These are phyloP conservation scores for Tricholaema leucomelas DNA, from an alignment of 2,113 vertebrate genomes.

Conservation along the genomic window DNA sequence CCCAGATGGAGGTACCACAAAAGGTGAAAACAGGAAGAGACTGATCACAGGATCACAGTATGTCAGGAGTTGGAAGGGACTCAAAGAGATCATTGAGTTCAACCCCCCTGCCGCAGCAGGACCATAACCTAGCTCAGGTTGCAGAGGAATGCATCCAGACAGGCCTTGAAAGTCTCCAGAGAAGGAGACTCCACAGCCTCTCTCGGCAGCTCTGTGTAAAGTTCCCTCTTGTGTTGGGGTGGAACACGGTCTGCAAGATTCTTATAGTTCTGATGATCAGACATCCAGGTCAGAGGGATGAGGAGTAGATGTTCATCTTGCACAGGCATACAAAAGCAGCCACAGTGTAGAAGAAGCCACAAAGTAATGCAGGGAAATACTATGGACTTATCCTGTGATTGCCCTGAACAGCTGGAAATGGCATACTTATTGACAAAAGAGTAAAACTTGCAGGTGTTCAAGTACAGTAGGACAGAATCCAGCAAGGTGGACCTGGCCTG, in stretches of 20 bases:
- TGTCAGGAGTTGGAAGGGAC: too few relatives aligned
- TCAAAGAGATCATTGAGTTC: too few relatives aligned
- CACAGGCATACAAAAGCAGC: not conserved
- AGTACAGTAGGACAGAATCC: not conserved
- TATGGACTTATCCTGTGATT: not conserved
- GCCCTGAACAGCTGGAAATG: not conserved
- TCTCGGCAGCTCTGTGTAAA: too few relatives aligned
- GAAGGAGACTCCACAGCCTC: too few relatives aligned
- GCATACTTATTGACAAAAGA: not conserved
- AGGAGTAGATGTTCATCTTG: not conserved
- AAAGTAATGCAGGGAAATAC: not conserved
- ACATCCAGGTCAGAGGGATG: not conserved
- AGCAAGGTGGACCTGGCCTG: not conserved
- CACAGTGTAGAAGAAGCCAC: not conserved
- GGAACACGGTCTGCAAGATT: not conserved
- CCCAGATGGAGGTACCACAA: not conserved
- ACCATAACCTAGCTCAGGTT: too few relatives aligned
- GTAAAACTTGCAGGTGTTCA: not conserved
- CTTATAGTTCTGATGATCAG: not conserved
- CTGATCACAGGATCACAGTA: too few relatives aligned
- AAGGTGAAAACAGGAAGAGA: not conserved
- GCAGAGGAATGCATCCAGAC: too few relatives aligned
- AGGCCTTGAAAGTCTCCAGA: too few relatives aligned
- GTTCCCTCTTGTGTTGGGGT: too few relatives aligned
- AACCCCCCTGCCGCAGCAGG: too few relatives aligned